phyloP scores from a whole-genome alignment of 2,113 vertebrate species.

The Rhipidura dahli region DNA sequence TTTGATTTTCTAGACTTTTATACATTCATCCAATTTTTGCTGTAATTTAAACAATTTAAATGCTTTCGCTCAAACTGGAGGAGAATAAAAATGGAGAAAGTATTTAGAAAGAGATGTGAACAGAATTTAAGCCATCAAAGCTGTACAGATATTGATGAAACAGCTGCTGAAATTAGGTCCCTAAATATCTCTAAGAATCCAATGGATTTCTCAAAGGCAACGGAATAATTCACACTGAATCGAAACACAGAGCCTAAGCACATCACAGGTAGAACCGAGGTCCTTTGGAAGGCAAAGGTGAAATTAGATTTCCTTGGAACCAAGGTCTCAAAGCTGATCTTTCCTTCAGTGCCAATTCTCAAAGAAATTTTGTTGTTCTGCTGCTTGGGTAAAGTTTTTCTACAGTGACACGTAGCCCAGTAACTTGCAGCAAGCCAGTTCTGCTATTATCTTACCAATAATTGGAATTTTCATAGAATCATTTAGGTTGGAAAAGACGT shows the following conservation, averaged over 20 bases:
- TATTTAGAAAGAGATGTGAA: background rate
- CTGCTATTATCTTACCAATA: background rate
- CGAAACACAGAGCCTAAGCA: background rate
- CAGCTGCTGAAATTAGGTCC: background rate
- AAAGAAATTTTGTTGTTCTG: background rate
- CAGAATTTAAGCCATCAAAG: background rate
- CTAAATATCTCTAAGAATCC: background rate
- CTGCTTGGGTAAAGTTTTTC: background rate
- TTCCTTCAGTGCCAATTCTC: background rate
- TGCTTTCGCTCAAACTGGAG: background rate
- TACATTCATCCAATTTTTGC: background rate
- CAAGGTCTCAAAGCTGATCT: background rate
- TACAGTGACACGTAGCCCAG: background rate
- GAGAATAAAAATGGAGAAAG: background rate
- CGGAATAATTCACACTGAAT: background rate
- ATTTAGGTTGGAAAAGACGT: background rate
- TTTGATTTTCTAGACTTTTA: background rate
- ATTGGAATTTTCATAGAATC: background rate
- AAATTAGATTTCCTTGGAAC: background rate
- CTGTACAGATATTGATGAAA: background rate
- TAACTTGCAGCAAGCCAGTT: background rate
- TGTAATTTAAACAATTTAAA: background rate
- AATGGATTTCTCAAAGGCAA: background rate
- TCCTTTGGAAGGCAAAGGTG: background rate
- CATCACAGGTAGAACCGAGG: background rate